These are phyloP conservation scores for Drosophila glabriapex DNA, from an alignment of 2,888 invertebrate genomes.

Conservation along the genomic window DNA sequence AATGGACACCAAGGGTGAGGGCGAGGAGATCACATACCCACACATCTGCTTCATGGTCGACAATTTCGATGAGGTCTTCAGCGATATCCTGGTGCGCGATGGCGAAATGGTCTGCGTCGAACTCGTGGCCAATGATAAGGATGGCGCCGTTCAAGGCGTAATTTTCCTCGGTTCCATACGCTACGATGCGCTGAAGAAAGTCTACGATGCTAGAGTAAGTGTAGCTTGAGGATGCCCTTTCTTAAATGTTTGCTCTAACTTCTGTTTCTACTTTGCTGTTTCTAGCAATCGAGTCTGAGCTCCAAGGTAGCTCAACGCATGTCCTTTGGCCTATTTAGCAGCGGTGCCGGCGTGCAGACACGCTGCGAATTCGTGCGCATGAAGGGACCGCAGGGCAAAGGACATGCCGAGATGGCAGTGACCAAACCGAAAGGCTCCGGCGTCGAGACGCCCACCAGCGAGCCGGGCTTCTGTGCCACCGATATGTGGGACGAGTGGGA, in stretches of 20 bases:
- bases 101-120: slow-evolving; percentile 99
- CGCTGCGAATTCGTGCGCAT: slow-evolving; percentile 99
- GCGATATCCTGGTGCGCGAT: slow-evolving; percentile 98
- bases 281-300: slow-evolving; percentile 94
- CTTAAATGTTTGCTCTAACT: slow-evolving; percentile 32
- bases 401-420: slow-evolving; percentile 99
- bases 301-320: slow-evolving; percentile 98
- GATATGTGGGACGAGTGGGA: slow-evolving; percentile 97
- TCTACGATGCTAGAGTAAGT: slow-evolving; percentile 97
- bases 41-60: slow-evolving; percentile 99
- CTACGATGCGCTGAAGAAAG: slow-evolving; percentile 98
- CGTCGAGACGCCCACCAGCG: slow-evolving; percentile 97
- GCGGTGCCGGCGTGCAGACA: slow-evolving; percentile 89
- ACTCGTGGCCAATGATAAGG: slow-evolving; percentile 95
- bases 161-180: slow-evolving; percentile 98
- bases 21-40: slow-evolving; percentile 99
- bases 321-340: slow-evolving; percentile 95
- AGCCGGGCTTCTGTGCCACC: slow-evolving; percentile 93
- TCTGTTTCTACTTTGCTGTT: slow-evolving; percentile 35
- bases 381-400: slow-evolving; percentile 98
- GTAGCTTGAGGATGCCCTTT: neutral
- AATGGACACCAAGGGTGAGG: slow-evolving; percentile 99
- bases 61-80: slow-evolving; percentile 99
- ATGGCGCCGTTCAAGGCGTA: slow-evolving; percentile 94
- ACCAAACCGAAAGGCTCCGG: slow-evolving; percentile 96